Evolutionary conservation across 2,113 vertebrate species (phyloP), one percentile per base, ranked within the genome.

Genomic region (Notarius quadriscutis): DNA sequence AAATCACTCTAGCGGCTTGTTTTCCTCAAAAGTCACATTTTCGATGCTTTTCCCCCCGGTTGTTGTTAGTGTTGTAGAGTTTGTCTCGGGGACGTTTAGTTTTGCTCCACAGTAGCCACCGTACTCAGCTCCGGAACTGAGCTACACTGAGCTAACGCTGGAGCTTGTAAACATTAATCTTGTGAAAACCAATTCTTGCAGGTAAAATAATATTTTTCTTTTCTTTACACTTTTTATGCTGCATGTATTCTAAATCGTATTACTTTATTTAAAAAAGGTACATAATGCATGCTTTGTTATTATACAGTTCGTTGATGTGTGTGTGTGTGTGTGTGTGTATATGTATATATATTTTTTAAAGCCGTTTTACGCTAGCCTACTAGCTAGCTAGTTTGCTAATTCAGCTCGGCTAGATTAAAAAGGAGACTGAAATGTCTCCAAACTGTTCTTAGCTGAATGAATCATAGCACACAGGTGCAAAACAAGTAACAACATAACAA

Each of bases 111-210:
- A 91, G 93, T 92, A 89, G 87, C 91, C 89, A 89, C 92, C 91
- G 90, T 91, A 89, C 91, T 88, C 93, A 90, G 93, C 93, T 82
- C 81, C 86, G 86, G 86, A 87, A 82, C 93, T 93, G 94, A 93
- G 87, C 92, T 89, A 20, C 89, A 90, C 93, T 85, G 92, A 89
- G 87, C 88, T 89, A 90, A 90, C 92, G 87, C 93, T 79, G 89
- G 93, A 93, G 93, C 94, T 85, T 94, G 94, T 95, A 95, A 95
- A 95, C 94, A 95, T 84, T 93, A 62, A 90, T 93, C 79, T 87
- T 92, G 90, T 92, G 90, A 90, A 88, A 90, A 93, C 17, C 90
- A 92, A 90, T 94, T 94, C 91, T 92, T 77, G 88, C 94, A 95
- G 94, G 94, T 95, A 95, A 94, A 92, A 69, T 63, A 41, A 58